phyloP scores from a whole-genome alignment of 2,888 invertebrate species.

The Zeuzera pyrina region DNA sequence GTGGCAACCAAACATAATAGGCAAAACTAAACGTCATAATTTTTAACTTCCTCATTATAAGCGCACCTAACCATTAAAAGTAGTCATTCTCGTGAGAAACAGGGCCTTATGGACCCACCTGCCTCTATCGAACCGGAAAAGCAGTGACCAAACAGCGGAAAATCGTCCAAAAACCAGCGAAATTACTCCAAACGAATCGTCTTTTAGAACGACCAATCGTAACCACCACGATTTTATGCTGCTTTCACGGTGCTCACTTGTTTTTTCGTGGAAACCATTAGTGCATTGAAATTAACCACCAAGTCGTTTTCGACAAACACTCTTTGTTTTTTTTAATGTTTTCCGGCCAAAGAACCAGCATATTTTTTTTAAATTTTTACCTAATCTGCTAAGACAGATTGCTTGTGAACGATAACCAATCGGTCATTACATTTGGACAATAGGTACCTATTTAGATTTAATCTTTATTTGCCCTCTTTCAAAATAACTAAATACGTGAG shows the following conservation, averaged over 20 bases:
- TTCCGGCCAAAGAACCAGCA: constrained; percentile 14
- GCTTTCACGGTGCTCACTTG: constrained; percentile 48
- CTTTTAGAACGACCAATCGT: constrained; percentile 42
- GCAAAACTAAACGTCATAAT: constrained; percentile 33
- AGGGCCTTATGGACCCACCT: constrained; percentile 45
- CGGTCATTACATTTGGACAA: constrained; percentile 14
- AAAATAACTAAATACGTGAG: too few species aligned
- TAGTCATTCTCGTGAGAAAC: constrained; percentile 62
- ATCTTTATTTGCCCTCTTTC: too few species aligned
- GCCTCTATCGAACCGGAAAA: constrained; percentile 61
- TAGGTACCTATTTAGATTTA: not conserved
- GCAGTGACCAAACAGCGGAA: constrained; percentile 62
- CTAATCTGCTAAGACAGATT: constrained; percentile 9
- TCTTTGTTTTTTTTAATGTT: constrained; percentile 22
- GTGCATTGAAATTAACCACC: constrained; percentile 56
- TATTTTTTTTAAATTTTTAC: constrained; percentile 5
- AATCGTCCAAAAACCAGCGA: constrained; percentile 64
- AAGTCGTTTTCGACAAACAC: constrained; percentile 33
- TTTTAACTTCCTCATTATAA: constrained; percentile 45
- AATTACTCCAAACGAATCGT: constrained; percentile 55
- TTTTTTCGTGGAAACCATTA: constrained; percentile 48
- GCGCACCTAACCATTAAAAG: constrained; percentile 35
- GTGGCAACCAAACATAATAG: constrained; percentile 19
- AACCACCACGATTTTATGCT: constrained; percentile 41
- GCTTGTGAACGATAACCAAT: constrained; percentile 7